phyloP scores from a whole-genome alignment of 2,797 vertebrate species.

The Phalanger gymnotis region DNA sequence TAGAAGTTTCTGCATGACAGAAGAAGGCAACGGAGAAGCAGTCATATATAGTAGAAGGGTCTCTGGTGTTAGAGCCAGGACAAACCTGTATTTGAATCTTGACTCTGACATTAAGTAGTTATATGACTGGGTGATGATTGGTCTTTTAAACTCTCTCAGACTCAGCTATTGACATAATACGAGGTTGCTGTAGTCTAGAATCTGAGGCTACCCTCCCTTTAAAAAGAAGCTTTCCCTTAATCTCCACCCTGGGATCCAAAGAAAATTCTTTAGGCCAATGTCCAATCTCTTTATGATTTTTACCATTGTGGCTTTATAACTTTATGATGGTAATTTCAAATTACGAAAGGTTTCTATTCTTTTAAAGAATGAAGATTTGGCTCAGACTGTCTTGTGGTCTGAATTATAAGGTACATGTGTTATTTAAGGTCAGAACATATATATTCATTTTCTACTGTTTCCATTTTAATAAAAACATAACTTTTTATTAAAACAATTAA shows the following conservation, averaged over 20 bases:
- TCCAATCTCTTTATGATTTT: conserved; percentile 4
- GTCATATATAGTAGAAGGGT: no score
- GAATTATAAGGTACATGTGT: background rate
- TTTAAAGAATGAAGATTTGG: background rate
- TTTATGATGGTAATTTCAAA: no score
- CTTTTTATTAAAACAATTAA: background rate
- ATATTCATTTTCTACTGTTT: conserved; percentile 21
- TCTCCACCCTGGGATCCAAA: conserved; percentile 47
- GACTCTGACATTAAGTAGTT: no score
- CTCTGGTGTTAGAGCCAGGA: no score
- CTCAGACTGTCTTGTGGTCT: background rate
- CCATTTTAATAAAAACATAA: background rate
- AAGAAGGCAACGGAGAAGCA: no score
- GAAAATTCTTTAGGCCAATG: background rate
- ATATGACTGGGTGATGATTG: no score
- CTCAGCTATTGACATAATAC: background rate
- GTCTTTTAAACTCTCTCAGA: background rate
- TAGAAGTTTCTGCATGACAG: background rate
- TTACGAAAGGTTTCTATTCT: background rate
- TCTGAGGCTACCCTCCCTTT: background rate
- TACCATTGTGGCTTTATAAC: no score
- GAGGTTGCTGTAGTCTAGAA: no score
- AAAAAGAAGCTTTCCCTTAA: conserved; percentile 8
- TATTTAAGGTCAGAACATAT: background rate
- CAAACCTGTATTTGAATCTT: no score